Evolutionary conservation across 2,797 vertebrate genomes (phyloP).

Genomic region (Tadarida brasiliensis): DNA sequence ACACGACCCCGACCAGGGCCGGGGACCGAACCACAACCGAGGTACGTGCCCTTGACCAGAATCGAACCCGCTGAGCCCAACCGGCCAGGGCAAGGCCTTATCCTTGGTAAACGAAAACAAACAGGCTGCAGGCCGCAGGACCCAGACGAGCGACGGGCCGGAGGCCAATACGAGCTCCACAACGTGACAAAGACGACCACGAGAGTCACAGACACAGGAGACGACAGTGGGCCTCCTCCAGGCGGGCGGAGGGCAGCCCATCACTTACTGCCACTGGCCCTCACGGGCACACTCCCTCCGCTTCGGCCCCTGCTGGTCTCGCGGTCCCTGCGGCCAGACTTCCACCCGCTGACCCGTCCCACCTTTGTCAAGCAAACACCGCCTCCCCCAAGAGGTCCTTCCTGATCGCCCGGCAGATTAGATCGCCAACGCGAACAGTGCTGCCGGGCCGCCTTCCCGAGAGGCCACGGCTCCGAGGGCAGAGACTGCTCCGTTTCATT

Average conservation of each 20-base stretch:
- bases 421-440: too few species aligned
- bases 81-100: neutral
- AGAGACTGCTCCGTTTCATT: accelerated
- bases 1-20: too few species aligned
- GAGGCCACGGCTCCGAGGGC: neutral
- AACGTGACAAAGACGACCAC: accelerated
- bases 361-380: neutral
- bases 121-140: accelerated
- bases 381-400: neutral
- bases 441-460: neutral
- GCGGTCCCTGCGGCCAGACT: neutral
- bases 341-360: accelerated
- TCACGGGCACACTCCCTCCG: accelerated
- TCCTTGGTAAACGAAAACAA: neutral
- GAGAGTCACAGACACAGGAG: accelerated
- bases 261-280: accelerated
- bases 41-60: too few species aligned
- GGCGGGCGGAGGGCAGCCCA: accelerated
- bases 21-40: too few species aligned
- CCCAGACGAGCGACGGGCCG: accelerated
- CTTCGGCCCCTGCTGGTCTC: neutral
- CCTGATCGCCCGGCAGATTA: accelerated
- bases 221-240: accelerated
- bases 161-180: accelerated
- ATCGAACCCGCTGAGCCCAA: too few species aligned